Percentiles rank a stretch among this genome's conserved stretches.
Evolutionary conservation across 2,113 vertebrate species (phyloP).

Genomic region (Peromyscus polionotus): DNA sequence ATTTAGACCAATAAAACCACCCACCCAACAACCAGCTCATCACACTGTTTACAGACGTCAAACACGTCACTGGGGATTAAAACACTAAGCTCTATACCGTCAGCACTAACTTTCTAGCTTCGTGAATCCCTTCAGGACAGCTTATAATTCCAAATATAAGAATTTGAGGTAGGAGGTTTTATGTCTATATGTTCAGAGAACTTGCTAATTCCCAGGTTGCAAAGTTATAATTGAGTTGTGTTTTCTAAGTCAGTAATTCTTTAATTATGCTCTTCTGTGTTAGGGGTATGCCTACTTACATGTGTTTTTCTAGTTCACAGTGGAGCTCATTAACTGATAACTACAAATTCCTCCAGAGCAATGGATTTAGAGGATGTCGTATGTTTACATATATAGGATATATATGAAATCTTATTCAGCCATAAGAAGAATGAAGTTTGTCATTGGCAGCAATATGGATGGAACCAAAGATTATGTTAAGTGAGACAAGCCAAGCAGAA

Average conservation of each 20-base stretch:
- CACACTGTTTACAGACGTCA: neutral
- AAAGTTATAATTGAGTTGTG: neutral
- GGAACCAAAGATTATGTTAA: neutral
- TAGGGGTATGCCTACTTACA: neutral
- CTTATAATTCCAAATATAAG: neutral
- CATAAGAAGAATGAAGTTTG: neutral
- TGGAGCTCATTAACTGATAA: neutral
- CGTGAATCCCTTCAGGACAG: neutral
- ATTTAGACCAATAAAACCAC: neutral
- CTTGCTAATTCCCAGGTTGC: neutral
- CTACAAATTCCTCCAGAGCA: neutral
- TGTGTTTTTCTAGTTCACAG: neutral
- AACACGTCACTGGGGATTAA: neutral
- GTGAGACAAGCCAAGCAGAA: neutral
- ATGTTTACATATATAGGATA: neutral
- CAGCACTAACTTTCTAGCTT: neutral
- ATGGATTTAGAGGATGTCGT: neutral
- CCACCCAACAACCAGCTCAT: neutral
- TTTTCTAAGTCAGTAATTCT: neutral
- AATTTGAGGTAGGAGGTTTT: neutral
- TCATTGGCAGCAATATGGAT: neutral
- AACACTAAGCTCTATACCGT: neutral
- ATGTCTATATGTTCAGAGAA: neutral
- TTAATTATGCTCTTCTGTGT: slow-evolving; percentile 4
- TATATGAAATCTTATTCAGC: neutral